Evolutionary conservation across 1,140 invertebrate species (phyloP).

Genomic region (Zaprionus davidi): DNA sequence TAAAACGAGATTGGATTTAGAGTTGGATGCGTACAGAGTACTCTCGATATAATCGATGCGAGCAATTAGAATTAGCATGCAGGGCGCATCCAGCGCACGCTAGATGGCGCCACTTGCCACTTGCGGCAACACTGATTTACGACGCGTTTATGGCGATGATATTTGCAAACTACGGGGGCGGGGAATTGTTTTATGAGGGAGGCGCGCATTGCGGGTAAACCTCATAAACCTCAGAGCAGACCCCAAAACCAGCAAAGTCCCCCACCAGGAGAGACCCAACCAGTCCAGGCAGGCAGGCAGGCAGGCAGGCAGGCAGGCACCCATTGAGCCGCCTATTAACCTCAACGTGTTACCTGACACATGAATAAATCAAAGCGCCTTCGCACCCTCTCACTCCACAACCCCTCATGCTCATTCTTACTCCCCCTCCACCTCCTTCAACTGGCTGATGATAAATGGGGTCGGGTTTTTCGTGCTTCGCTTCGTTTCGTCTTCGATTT

Average conservation of each 20-base stretch:
- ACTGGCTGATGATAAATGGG: slow-evolving; percentile 72
- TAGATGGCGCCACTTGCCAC: slow-evolving; percentile 30
- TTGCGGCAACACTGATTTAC: slow-evolving; percentile 25
- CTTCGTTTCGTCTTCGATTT: slow-evolving; percentile 69
- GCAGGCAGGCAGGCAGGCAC: slow-evolving; percentile 15
- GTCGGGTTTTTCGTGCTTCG: slow-evolving; percentile 42
- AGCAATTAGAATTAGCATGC: slow-evolving; percentile 4
- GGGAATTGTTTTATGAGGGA: slow-evolving; percentile 27
- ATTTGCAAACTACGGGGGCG: slow-evolving; percentile 25
- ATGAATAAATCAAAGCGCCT: slow-evolving; percentile 79
- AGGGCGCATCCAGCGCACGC: slow-evolving; percentile 28
- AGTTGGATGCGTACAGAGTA: neutral
- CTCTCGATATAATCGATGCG: neutral
- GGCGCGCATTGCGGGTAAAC: slow-evolving; percentile 39
- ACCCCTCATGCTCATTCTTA: neutral
- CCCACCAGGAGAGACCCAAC: neutral
- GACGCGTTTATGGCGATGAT: slow-evolving; percentile 25
- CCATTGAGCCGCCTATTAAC: slow-evolving; percentile 72
- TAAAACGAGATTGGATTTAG: neutral
- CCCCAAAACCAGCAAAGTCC: slow-evolving; percentile 25
- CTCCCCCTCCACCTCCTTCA: slow-evolving; percentile 17
- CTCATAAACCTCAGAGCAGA: slow-evolving; percentile 61
- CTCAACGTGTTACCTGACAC: slow-evolving; percentile 67
- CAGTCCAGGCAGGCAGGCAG: slow-evolving; percentile 7
- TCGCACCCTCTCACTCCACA: slow-evolving; percentile 32